Base-by-base conservation (phyloP, 2,888 invertebrate species). In the Rhogogaster chlorosoma region DNA sequence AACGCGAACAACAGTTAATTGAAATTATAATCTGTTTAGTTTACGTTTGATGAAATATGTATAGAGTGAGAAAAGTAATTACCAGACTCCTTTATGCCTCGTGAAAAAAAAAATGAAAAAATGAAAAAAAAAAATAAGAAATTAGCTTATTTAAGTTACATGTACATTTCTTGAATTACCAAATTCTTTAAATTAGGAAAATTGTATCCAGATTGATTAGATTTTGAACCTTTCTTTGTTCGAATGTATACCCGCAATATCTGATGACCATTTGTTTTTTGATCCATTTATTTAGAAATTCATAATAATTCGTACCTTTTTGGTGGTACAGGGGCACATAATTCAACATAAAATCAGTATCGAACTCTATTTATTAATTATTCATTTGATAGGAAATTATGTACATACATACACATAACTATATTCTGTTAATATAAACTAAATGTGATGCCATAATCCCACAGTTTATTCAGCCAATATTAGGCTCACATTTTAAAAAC, bases 361-460 rank as follows among this genome's bases (percentile, higher is more conserved):
- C 77, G 49, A 38, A 22, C 10, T 29, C 53, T 77, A 15, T 12
- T 49, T 26, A 18, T 49, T 45, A 49, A 18, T 77, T 29, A 77
- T n/a, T 49, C 1, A n/a, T 49, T 77, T 49, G 29, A 45, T 49
- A 77, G 77, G 29, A 49, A 77, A 77, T 77, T 77, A n/a, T 38
- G 29, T 77, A 32, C 26, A 77, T 77, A 75, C 45, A 22, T 49
- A 49, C 18, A 49, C 15, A 75, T 18, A 75, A 5, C 9, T 32
- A 29, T 45, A 61, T 61, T 61, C 26, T 61, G 38, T 73, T 73
- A 36, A 12, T 45, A 73, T 45, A 45, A 73, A 73, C 42, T 49
- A 75, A 75, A 45, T 75, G 49, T 49, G n/a, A 45, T 77, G 77
- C 18, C 53, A 53, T 77, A 77, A 45, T 49, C 49, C 45, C n/a